Evolutionary conservation across 2,888 invertebrate genomes (phyloP), one percentile per base, ranked within the genome.

Genomic region (Lysandra coridon): DNA sequence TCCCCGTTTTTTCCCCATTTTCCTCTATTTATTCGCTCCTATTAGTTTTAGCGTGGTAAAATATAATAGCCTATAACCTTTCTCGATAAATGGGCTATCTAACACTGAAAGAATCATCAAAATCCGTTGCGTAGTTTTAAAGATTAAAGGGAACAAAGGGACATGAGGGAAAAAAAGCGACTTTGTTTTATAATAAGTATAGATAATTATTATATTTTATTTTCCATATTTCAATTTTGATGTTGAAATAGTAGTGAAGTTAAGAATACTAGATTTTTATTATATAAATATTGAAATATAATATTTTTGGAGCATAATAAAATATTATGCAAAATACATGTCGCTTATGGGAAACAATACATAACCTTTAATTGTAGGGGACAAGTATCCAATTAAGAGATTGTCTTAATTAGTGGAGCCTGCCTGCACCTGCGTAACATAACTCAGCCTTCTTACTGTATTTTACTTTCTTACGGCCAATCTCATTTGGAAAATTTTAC

Each of bases 361-460:
- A 53, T 76, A 44, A 57, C 75, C 57, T 76, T 53, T 53, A 76
- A 76, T 57, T 76, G 76, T 57, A 76, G 76, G 30, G 57, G 30
- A 57, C 76, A 76, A 76, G 57, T 76, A 44, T 53, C 76, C 76
- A 57, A 53, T 76, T 76, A 86, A 87, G 76, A 53, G 53, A 76
- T 76, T 76, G 76, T 87, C 88, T 89, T 91, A 92, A 92, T 92
- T 91, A 91, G 89, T 85, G 83, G 87, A 88, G 86, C 85, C 87
- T 87, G 87, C 85, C 87, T 87, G 89, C 91, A 91, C 91, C 91
- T 91, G 91, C 85, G 88, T 85, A 84, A 82, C 85, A 79, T 76
- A 76, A 76, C 76, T 76, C 76, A 76, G 49, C 6, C 44, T 76
- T 76, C 76, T 57, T 76, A 76, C 12, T 30, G 76, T 76, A 57